phyloP scores from a whole-genome alignment of 2,888 invertebrate species.

The Candidula unifasciata region DNA sequence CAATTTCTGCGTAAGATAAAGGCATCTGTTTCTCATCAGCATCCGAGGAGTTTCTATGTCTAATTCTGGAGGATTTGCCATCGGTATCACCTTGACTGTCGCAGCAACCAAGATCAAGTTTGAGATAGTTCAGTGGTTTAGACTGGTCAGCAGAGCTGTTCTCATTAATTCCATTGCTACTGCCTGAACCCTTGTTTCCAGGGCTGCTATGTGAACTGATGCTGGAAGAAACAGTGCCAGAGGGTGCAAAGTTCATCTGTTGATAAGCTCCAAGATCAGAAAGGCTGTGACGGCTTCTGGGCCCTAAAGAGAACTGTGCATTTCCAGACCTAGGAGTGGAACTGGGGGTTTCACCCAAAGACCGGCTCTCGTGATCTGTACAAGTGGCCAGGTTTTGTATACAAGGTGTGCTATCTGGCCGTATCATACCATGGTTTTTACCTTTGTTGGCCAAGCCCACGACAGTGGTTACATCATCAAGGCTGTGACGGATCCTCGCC shows the following conservation, averaged over 20 bases:
- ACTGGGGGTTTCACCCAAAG: conserved; percentile 14
- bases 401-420: conserved; percentile 48
- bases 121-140: conserved; percentile 33
- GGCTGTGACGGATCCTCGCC: conserved; percentile 34
- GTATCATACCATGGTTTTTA: conserved; percentile 6
- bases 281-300: conserved; percentile 64
- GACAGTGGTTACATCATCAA: conserved; percentile 21
- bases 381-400: conserved; percentile 37
- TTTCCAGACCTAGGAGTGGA: conserved; percentile 12
- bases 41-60: conserved; percentile 48
- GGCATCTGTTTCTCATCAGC: conserved; percentile 38
- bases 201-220: background rate
- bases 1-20: conserved; percentile 49
- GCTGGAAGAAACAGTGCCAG: background rate
- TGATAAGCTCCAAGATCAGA: conserved; percentile 66
- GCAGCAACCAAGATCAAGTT: conserved; percentile 15
- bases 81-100: conserved; percentile 40
- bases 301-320: conserved; percentile 53
- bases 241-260: conserved; percentile 53
- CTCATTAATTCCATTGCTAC: conserved; percentile 18
- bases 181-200: background rate
- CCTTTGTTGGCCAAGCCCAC: conserved; percentile 2
- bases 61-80: conserved; percentile 16
- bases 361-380: background rate
- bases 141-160: background rate